A percentile compares a stretch with the other conserved stretches of the same genome.
Evolutionary conservation across 2,797 vertebrate species (phyloP).

Genomic region (Centroberyx gerrardi): DNA sequence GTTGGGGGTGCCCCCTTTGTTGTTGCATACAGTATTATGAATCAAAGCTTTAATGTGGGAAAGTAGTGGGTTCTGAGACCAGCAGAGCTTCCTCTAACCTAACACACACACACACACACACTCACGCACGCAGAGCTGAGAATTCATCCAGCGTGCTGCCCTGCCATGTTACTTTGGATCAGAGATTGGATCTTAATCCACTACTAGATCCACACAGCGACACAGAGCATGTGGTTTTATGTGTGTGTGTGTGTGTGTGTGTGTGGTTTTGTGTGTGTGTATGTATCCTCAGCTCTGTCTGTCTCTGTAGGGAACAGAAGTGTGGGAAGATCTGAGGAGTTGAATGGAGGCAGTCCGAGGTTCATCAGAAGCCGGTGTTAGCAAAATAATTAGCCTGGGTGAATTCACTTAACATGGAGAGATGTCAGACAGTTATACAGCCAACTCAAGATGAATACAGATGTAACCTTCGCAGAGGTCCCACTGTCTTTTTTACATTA

Average conservation of each 20-base stretch:
- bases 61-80: conserved; percentile 1
- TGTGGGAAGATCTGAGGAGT: conserved; percentile 77
- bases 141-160: conserved; percentile 61
- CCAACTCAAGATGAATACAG: conserved; percentile 50
- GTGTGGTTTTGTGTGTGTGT: conserved; percentile 16
- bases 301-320: conserved; percentile 72
- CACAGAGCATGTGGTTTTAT: conserved; percentile 52
- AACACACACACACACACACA: conserved; percentile 9
- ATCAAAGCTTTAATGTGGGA: conserved; percentile 58
- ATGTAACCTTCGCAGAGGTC: conserved; percentile 28
- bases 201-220: conserved; percentile 75
- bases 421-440: conserved; percentile 61
- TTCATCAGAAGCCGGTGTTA: conserved; percentile 63
- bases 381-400: conserved; percentile 69
- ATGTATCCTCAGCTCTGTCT: conserved; percentile 54
- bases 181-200: conserved; percentile 84
- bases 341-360: conserved; percentile 59
- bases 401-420: conserved; percentile 67
- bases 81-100: background rate
- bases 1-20: background rate
- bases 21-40: conserved; percentile 5
- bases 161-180: conserved; percentile 75
- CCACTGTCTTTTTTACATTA: conserved; percentile 19
- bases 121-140: conserved; percentile 24
- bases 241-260: conserved; percentile 45